Percentiles rank a stretch among this genome's conserved stretches.
Conservation (phyloP, 2,888 invertebrate genomes). For the Anoncus sp. region DNA sequence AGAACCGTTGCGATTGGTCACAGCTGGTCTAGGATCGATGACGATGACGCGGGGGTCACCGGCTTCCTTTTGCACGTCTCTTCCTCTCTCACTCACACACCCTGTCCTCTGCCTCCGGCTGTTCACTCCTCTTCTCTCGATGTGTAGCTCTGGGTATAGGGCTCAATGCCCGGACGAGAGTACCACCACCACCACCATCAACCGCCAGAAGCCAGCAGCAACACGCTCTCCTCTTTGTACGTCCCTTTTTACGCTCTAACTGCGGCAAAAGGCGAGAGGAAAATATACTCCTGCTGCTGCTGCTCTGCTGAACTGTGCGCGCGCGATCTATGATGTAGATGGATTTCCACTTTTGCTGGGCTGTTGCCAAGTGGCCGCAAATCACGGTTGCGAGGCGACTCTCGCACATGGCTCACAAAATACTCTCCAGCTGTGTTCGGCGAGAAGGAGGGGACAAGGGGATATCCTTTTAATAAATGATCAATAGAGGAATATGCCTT, state of each 20-base stretch:
- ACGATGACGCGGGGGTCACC: slow-evolving; percentile 55
- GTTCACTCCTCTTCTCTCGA: slow-evolving; percentile 21
- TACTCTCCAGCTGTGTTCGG: background rate
- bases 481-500: background rate
- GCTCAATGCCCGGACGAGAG: slow-evolving; percentile 59
- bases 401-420: background rate
- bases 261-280: slow-evolving; percentile 29
- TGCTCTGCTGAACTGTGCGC: slow-evolving; percentile 4
- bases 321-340: background rate
- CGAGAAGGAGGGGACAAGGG: background rate
- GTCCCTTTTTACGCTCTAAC: slow-evolving; percentile 11
- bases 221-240: background rate
- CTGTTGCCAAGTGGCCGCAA: slow-evolving; percentile 24
- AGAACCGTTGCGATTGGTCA: slow-evolving; percentile 72
- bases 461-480: background rate
- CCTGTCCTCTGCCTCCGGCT: background rate
- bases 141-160: slow-evolving; percentile 30
- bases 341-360: background rate
- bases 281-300: background rate
- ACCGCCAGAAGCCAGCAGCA: slow-evolving; percentile 38
- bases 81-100: background rate
- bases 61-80: slow-evolving; percentile 53
- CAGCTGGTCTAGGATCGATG: slow-evolving; percentile 77
- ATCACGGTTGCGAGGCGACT: background rate
- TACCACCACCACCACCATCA: slow-evolving; percentile 9